Evolutionary conservation across 2,888 invertebrate genomes (phyloP).

Genomic region (Leptothorax acervorum): DNA sequence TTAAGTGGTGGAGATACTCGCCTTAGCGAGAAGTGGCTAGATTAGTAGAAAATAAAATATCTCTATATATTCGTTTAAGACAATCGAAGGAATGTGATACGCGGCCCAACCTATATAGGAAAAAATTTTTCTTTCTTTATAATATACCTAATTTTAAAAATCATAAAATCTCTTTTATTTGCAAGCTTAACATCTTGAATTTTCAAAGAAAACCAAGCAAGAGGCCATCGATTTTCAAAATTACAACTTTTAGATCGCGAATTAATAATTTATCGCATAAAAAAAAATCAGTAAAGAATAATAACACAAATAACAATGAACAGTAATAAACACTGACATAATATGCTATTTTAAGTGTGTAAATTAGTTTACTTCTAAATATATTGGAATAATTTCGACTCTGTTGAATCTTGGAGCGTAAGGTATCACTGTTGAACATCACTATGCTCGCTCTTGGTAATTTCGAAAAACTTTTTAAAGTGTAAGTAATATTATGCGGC

Average conservation of each 20-base stretch:
- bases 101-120: no score
- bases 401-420: not conserved
- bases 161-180: no score
- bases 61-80: no score
- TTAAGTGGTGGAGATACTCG: not conserved
- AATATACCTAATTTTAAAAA: no score
- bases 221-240: not conserved
- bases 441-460: not conserved
- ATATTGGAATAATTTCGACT: not conserved
- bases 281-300: not conserved
- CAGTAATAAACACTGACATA: not conserved
- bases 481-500: conserved; percentile 1
- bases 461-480: not conserved
- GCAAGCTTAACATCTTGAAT: not conserved
- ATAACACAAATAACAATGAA: not conserved
- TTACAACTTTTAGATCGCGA: not conserved
- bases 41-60: not conserved
- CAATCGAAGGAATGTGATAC: not conserved
- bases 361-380: not conserved
- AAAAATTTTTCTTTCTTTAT: no score
- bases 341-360: not conserved
- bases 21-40: not conserved
- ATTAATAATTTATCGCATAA: not conserved
- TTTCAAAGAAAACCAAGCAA: not conserved
- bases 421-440: not conserved